phyloP scores from a whole-genome alignment of 2,888 invertebrate genomes.

The Apamea monoglypha region DNA sequence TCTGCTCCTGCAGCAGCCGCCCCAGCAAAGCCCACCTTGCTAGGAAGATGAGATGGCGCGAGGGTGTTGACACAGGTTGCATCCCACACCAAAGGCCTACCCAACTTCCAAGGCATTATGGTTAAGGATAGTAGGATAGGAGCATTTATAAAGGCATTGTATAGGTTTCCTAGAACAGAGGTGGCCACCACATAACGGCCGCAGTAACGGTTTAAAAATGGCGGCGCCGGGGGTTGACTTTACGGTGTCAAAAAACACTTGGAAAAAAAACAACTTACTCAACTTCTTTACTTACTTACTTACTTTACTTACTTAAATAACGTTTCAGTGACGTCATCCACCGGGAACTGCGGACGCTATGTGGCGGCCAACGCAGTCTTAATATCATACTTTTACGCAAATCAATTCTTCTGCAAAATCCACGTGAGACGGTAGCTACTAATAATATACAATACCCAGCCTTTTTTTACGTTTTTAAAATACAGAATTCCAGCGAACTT shows the following conservation, averaged over 20 bases:
- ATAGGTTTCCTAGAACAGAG: too few relatives aligned
- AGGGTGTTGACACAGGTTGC: too few relatives aligned
- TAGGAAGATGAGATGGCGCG: too few relatives aligned
- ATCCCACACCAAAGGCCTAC: too few relatives aligned
- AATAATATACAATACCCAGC: background rate
- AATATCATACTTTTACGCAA: background rate
- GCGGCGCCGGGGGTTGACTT: background rate
- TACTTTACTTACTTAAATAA: too few relatives aligned
- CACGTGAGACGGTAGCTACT: background rate
- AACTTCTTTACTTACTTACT: too few relatives aligned
- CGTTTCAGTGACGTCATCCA: background rate
- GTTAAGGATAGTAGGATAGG: too few relatives aligned
- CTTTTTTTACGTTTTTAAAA: background rate
- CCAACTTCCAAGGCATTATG: too few relatives aligned
- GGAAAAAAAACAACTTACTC: too few relatives aligned
- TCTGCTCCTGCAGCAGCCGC: too few relatives aligned
- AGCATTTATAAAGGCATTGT: background rate
- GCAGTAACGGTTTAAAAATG: background rate
- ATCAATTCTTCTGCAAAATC: background rate
- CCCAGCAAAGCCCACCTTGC: too few relatives aligned
- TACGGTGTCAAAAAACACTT: background rate
- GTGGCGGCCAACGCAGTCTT: background rate
- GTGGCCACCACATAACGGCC: background rate
- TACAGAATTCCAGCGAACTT: background rate
- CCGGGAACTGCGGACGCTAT: background rate